phyloP scores from a whole-genome alignment of 2,888 invertebrate species.

The Drosophila acutilabella region DNA sequence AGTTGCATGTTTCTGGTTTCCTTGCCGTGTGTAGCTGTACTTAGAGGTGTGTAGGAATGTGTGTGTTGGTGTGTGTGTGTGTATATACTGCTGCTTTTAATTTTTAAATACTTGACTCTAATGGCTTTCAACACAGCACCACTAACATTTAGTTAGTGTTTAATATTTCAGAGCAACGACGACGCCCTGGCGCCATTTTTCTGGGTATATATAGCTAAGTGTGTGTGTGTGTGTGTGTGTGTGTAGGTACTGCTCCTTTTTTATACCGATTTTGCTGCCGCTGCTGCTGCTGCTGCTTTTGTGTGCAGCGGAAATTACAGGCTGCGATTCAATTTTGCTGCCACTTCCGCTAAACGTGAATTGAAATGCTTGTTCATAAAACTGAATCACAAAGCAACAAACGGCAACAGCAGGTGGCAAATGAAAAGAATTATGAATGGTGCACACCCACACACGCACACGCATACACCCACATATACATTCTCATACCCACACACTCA shows the following conservation, averaged over 20 bases:
- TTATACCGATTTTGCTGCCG: conserved; percentile 20
- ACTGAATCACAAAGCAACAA: conserved; percentile 50
- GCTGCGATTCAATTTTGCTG: conserved; percentile 78
- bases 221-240: background rate
- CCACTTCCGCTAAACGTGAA: conserved; percentile 73
- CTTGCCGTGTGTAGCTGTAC: background rate
- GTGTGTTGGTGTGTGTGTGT: conserved; percentile 1
- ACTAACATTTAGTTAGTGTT: conserved; percentile 50
- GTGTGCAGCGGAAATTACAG: conserved; percentile 77
- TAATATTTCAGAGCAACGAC: conserved; percentile 16
- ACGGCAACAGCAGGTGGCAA: conserved; percentile 58
- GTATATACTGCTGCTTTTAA: conserved; percentile 49
- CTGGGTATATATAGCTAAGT: background rate
- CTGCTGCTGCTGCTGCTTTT: conserved; percentile 50
- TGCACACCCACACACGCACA: conserved; percentile 16
- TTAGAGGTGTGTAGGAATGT: background rate
- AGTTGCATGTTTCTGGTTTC: conserved; percentile 4
- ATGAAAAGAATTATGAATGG: conserved; percentile 58
- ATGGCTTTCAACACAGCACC: conserved; percentile 50
- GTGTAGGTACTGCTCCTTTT: background rate
- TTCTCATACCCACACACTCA: conserved; percentile 15
- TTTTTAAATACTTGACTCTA: conserved; percentile 63
- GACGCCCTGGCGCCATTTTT: conserved; percentile 12
- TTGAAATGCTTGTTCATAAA: conserved; percentile 69
- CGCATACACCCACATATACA: conserved; percentile 17